Evolutionary conservation across 2,113 vertebrate genomes (phyloP), one percentile per base, ranked within the genome.

Genomic region (Phasianus colchicus): DNA sequence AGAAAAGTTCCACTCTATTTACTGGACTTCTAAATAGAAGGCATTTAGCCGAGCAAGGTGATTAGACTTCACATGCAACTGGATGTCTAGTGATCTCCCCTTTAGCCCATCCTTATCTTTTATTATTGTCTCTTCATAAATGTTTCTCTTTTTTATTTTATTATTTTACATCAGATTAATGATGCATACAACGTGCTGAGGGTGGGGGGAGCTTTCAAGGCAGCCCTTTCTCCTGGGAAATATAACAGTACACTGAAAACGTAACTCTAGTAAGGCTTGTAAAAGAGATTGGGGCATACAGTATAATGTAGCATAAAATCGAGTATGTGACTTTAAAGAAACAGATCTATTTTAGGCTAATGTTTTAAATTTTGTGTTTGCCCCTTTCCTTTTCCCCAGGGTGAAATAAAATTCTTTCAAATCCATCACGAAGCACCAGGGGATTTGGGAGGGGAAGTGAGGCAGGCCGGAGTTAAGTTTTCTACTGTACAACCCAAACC

Each of bases 251-350:
- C 78, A 16, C 50, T 61, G 47, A 58, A 61, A 72, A 81, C 43
- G 63, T 66, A 40, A 81, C 45, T 92, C 66, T 92, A n/a, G 77
- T 36, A 83, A 93, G 74, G 76, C 92, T 94, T 96, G 80, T 92
- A 95, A 96, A 96, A 72, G 94, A 96, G 95, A 97, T 43, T 96
- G 92, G 93, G 89, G 94, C 96, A 95, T 95, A 96, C 92, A 96
- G 95, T 94, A 96, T 89, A 97, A 94, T 95, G 94, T 92, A 89
- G 96, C 95, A 97, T 86, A 95, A 97, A 97, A 96, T 95, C 76
- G 94, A 94, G 79, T 71, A 88, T 88, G 82, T 78, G 93, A 66
- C 93, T 96, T 96, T 91, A 95, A 95, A 90, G 91, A 81, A 95
- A 89, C 85, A 36, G 63, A 89, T 95, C 89, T 92, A 88, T 96